phyloP scores from a whole-genome alignment of 2,888 invertebrate species.

The Ectobius pallidus region DNA sequence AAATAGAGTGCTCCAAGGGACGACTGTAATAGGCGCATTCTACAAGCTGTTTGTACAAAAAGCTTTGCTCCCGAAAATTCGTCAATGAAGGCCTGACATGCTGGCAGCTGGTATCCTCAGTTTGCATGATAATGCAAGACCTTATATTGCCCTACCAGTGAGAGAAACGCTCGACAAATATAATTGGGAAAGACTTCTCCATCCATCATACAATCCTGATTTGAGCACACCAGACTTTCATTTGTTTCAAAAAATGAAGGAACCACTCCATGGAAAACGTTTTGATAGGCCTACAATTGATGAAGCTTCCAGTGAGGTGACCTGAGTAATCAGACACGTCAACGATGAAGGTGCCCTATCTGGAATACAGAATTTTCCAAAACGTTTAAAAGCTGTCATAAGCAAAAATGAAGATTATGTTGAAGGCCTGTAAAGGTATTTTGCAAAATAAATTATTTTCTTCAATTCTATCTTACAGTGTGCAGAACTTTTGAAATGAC shows the following conservation, averaged over 20 bases:
- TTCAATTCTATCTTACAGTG: no score
- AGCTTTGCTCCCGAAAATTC: neutral
- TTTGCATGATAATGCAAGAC: constrained; percentile 5
- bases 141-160: neutral
- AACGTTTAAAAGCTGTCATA: no score
- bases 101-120: constrained; percentile 1
- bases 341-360: no score
- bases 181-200: neutral
- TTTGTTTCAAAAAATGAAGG: constrained; percentile 9
- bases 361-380: no score
- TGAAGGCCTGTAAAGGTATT: no score
- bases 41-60: constrained; percentile 7
- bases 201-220: constrained; percentile 6
- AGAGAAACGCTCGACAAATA: neutral
- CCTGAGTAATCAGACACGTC: neutral
- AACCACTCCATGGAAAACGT: constrained; percentile 6
- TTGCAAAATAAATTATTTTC: no score
- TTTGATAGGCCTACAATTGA: neutral
- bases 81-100: constrained; percentile 3
- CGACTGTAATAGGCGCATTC: neutral
- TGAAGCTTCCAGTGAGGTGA: constrained; percentile 13
- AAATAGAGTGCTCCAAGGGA: constrained; percentile 1
- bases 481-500: no score
- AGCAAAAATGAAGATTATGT: no score
- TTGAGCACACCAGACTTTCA: constrained; percentile 3